Conservation (phyloP, 2,113 vertebrate species). For the Fregata magnificens region DNA sequence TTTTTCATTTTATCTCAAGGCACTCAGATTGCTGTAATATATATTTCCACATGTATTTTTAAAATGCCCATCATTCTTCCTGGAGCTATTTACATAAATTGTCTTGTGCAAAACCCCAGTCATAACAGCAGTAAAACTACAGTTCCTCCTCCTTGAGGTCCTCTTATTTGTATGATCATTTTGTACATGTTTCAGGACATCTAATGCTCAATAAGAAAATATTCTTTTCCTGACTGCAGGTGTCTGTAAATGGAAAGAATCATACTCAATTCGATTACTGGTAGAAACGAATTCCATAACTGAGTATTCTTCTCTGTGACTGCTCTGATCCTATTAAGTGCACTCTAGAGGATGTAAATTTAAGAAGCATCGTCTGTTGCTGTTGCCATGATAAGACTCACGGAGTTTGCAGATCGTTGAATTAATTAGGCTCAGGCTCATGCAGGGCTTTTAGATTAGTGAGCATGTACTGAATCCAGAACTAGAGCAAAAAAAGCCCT, state of each 20-base stretch:
- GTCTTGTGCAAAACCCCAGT: not conserved
- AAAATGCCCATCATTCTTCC: not conserved
- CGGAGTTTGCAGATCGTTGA: slow-evolving; percentile 31
- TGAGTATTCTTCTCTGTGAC: not conserved
- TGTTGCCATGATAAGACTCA: slow-evolving; percentile 38
- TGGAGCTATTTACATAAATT: not conserved
- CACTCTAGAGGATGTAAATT: slow-evolving; percentile 33
- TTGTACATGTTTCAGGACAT: not conserved
- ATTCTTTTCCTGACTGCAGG: not conserved
- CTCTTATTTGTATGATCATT: not conserved
- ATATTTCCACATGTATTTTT: not conserved
- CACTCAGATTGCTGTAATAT: not conserved
- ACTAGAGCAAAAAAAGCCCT: not conserved
- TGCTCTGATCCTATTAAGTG: slow-evolving; percentile 33
- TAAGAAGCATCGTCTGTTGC: slow-evolving; percentile 44
- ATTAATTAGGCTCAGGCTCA: slow-evolving; percentile 45
- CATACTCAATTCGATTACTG: not conserved
- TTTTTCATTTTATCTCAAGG: not conserved
- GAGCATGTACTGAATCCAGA: slow-evolving; percentile 33
- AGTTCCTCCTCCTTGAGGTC: not conserved
- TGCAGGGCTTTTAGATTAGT: slow-evolving; percentile 23
- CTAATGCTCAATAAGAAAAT: not conserved
- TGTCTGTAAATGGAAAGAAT: not conserved
- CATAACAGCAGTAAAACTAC: not conserved
- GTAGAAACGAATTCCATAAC: slow-evolving; percentile 15